These are phyloP conservation scores for Metridium senile DNA, from an alignment of 92 coral and sea anemone species.

Conservation along the genomic window DNA sequence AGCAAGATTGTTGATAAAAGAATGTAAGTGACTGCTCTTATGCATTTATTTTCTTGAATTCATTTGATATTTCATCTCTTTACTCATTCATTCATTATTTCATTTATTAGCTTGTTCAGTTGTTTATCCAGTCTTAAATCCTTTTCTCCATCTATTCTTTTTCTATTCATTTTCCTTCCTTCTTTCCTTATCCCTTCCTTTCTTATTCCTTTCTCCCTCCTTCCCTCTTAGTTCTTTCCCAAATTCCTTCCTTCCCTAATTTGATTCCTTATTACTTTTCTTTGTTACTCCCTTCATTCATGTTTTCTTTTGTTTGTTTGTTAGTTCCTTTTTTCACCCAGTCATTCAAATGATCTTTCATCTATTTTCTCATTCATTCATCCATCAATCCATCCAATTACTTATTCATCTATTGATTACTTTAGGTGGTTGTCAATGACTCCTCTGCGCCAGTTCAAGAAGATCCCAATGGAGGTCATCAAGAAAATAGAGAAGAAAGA, in stretches of 20 bases:
- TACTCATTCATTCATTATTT: not conserved
- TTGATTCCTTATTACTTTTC: not conserved
- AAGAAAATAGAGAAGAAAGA: conserved; percentile 99
- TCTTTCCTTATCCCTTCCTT: not conserved
- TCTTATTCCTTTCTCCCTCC: not conserved
- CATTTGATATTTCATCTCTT: not conserved
- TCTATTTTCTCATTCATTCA: not conserved
- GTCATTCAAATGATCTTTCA: not conserved
- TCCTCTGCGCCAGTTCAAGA: conserved; percentile 96
- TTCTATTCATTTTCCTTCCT: not conserved
- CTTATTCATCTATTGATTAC: not conserved
- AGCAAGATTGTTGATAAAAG: conserved; percentile 97
- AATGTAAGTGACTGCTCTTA: conserved; percentile 64
- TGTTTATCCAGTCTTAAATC: not conserved
- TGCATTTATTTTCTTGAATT: not conserved
- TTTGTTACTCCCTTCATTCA: not conserved
- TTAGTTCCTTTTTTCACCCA: not conserved
- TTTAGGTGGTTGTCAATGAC: conserved; percentile 98
- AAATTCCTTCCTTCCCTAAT: not conserved
- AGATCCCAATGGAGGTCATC: conserved; percentile 95
- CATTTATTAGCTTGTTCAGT: not conserved
- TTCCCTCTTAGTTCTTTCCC: not conserved
- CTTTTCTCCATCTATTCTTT: not conserved
- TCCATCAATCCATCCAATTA: not conserved
- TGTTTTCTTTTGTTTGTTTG: too few species aligned